phyloP scores from a whole-genome alignment of 2,888 invertebrate species.

The Morpho achilles region DNA sequence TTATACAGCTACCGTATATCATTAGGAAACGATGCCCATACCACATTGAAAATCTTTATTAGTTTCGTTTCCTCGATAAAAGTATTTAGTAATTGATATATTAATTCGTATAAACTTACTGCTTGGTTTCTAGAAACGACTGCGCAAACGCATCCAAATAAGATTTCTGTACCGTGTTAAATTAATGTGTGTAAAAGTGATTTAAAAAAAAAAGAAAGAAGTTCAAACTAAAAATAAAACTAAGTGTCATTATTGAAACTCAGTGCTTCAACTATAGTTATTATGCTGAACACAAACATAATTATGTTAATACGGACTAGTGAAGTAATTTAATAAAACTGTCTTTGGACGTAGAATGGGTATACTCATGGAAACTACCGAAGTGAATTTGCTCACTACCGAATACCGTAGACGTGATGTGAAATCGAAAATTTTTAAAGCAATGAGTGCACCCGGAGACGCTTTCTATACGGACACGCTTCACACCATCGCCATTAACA shows the following conservation, averaged over 20 bases:
- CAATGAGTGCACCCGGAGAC: conserved; percentile 59
- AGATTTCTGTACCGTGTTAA: neutral
- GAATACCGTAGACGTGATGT: conserved; percentile 49
- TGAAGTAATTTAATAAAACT: conserved; percentile 42
- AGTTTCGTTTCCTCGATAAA: too few relatives aligned
- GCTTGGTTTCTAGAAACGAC: conserved; percentile 9
- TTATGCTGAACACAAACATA: conserved; percentile 9
- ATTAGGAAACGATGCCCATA: too few relatives aligned
- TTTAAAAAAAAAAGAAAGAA: neutral
- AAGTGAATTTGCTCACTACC: conserved; percentile 65
- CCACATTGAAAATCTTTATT: too few relatives aligned
- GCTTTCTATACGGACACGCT: conserved; percentile 54
- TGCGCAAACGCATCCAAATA: conserved; percentile 39
- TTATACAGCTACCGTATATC: too few relatives aligned
- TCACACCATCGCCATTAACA: conserved; percentile 64
- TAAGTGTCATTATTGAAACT: too few relatives aligned
- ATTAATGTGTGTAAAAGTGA: conserved; percentile 6
- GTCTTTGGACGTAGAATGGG: conserved; percentile 69
- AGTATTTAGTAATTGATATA: too few relatives aligned
- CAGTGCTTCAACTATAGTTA: neutral
- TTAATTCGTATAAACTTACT: too few relatives aligned
- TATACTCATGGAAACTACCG: conserved; percentile 71
- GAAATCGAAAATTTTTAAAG: conserved; percentile 52
- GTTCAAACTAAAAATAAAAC: neutral
- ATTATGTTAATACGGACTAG: conserved; percentile 42